A percentile compares a stretch with the other conserved stretches of the same genome.
Evolutionary conservation across 2,797 vertebrate genomes (phyloP).

Genomic region (Hippoglossus hippoglossus): DNA sequence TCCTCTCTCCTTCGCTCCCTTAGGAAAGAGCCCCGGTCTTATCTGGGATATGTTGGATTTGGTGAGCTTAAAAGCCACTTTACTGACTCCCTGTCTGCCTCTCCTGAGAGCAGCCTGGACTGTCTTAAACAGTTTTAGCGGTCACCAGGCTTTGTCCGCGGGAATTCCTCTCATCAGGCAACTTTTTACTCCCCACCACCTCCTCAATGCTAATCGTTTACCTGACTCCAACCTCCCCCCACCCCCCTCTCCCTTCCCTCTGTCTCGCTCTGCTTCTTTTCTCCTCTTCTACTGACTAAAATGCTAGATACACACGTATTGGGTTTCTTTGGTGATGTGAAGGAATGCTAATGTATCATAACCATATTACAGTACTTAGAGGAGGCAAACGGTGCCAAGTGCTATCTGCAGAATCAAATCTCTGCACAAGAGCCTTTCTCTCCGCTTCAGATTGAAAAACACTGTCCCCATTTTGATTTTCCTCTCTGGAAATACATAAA

Average conservation of each 20-base stretch:
- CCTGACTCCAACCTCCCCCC: constrained; percentile 53
- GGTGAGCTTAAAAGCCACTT: constrained; percentile 81
- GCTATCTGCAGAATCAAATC: constrained; percentile 76
- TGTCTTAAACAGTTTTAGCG: constrained; percentile 58
- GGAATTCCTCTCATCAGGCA: constrained; percentile 55
- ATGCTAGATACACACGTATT: constrained; percentile 73
- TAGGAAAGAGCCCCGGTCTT: constrained; percentile 74
- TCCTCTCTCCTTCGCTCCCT: constrained; percentile 59
- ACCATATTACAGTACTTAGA: constrained; percentile 77
- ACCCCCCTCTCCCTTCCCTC: constrained; percentile 1
- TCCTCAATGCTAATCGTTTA: constrained; percentile 61
- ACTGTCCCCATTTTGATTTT: constrained; percentile 50
- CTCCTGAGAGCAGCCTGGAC: constrained; percentile 54
- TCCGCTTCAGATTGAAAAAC: constrained; percentile 44
- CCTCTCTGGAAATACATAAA: constrained; percentile 53
- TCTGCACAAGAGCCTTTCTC: constrained; percentile 54
- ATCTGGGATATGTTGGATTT: constrained; percentile 81
- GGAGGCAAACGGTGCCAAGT: constrained; percentile 65
- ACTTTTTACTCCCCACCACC: constrained; percentile 44
- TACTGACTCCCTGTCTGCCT: constrained; percentile 63
- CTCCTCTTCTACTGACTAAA: constrained; percentile 41
- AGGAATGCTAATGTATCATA: constrained; percentile 81
- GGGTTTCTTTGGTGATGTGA: constrained; percentile 74
- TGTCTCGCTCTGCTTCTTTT: constrained; percentile 28
- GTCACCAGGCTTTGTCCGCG: constrained; percentile 52